phyloP scores from a whole-genome alignment of 2,888 invertebrate genomes.

The Agriopis aurantiaria region DNA sequence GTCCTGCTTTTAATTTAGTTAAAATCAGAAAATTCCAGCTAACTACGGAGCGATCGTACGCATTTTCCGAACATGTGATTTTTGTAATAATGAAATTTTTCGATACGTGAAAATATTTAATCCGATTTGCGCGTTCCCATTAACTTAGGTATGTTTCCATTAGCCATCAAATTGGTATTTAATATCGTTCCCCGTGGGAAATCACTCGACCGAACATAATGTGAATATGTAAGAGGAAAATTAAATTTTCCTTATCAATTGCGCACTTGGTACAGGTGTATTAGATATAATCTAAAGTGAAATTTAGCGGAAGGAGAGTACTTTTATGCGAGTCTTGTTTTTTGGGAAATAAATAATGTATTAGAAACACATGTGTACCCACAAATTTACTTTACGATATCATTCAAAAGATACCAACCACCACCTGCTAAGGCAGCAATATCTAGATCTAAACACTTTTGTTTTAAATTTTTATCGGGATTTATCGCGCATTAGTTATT shows the following conservation, averaged over 20 bases:
- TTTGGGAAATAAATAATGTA: slow-evolving; percentile 3
- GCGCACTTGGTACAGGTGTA: slow-evolving; percentile 37
- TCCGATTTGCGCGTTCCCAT: slow-evolving; percentile 29
- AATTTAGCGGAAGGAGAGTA: slow-evolving; percentile 38
- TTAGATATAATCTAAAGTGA: slow-evolving; percentile 37
- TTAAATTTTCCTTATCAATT: slow-evolving; percentile 49
- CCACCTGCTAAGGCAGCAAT: too few relatives aligned
- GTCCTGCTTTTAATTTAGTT: too few relatives aligned
- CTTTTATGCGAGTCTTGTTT: slow-evolving; percentile 28
- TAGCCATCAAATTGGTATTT: slow-evolving; percentile 42
- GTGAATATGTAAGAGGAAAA: slow-evolving; percentile 54
- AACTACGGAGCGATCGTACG: too few relatives aligned
- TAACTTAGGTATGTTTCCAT: slow-evolving; percentile 16
- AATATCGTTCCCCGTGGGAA: slow-evolving; percentile 59
- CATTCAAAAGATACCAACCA: too few relatives aligned
- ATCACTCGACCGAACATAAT: slow-evolving; percentile 65
- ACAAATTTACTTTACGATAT: not conserved
- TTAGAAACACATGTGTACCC: not conserved
- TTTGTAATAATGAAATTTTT: slow-evolving; percentile 4
- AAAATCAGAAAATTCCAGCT: too few relatives aligned
- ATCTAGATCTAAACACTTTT: too few relatives aligned
- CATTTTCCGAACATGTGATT: not conserved
- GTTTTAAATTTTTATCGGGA: too few relatives aligned
- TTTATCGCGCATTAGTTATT: too few relatives aligned
- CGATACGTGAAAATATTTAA: slow-evolving; percentile 27